These are phyloP conservation scores for Neosilurus hyrtlii DNA, from an alignment of 2,797 vertebrate genomes.

Conservation along the genomic window DNA sequence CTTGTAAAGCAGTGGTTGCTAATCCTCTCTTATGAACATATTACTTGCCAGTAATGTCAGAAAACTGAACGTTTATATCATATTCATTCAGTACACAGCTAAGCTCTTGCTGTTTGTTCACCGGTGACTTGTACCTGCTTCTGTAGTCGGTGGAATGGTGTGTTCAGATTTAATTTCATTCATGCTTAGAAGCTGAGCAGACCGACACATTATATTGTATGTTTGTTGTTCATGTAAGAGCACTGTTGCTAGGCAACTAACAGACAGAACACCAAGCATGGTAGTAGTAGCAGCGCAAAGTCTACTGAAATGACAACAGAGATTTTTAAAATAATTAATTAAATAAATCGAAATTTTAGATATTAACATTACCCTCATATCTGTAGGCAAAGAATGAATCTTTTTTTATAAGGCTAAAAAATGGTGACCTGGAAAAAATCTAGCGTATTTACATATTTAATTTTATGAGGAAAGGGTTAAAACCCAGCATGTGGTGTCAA, in stretches of 20 bases:
- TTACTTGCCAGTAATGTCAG: not conserved
- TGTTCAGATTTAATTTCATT: not conserved
- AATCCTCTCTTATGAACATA: not conserved
- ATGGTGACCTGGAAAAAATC: not conserved
- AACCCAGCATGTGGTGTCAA: not conserved
- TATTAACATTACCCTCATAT: not conserved
- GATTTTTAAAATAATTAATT: too few relatives aligned
- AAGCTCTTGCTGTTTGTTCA: not conserved
- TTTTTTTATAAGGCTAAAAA: not conserved
- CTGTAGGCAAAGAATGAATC: not conserved
- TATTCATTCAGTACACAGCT: too few relatives aligned
- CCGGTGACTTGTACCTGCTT: not conserved
- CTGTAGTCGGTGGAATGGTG: not conserved
- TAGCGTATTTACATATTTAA: not conserved
- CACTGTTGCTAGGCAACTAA: not conserved
- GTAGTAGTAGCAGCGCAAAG: not conserved
- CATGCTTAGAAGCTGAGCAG: not conserved
- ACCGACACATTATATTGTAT: not conserved
- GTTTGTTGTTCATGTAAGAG: not conserved
- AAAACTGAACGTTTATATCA: not conserved
- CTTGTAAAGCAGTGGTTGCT: not conserved
- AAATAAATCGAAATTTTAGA: too few relatives aligned
- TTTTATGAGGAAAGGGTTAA: not conserved
- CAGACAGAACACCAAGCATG: not conserved
- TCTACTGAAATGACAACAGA: not conserved